Percentiles rank a stretch among this genome's conserved stretches.
Evolutionary conservation across 2,888 invertebrate species (phyloP).

Genomic region (Lottia gigantea): DNA sequence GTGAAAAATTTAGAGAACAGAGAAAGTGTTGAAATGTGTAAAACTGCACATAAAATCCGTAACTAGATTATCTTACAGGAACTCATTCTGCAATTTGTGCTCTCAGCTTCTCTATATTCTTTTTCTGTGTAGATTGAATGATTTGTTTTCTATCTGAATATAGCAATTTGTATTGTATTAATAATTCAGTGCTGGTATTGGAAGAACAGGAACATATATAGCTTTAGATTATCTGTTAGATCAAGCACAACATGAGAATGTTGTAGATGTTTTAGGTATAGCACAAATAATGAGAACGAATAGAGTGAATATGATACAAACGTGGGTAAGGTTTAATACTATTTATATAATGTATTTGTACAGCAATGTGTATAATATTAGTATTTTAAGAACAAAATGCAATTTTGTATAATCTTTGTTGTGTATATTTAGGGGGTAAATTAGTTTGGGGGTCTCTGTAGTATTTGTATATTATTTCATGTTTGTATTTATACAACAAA

Average conservation of each 20-base stretch:
- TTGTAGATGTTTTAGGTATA: constrained; percentile 60
- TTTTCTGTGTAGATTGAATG: neutral
- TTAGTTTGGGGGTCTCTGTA: neutral
- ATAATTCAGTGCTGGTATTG: constrained; percentile 65
- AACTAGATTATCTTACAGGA: no score
- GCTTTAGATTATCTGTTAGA: constrained; percentile 64
- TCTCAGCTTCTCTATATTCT: no score
- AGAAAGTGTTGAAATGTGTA: no score
- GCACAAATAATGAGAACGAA: constrained; percentile 64
- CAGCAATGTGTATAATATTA: no score
- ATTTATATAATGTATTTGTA: neutral
- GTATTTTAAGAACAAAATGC: no score
- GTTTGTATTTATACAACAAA: neutral
- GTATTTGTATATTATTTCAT: constrained; percentile 5
- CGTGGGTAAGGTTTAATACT: constrained; percentile 50
- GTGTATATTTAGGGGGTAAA: no score
- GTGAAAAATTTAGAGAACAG: no score
- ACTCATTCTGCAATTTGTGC: no score
- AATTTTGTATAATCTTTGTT: neutral
- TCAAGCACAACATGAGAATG: constrained; percentile 59
- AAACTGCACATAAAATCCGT: no score
- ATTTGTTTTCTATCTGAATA: neutral
- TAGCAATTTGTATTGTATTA: neutral
- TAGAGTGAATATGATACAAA: constrained; percentile 68
- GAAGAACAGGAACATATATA: constrained; percentile 65